These are phyloP conservation scores for Nematolebias whitei DNA, from an alignment of 2,113 vertebrate species.

Conservation along the genomic window DNA sequence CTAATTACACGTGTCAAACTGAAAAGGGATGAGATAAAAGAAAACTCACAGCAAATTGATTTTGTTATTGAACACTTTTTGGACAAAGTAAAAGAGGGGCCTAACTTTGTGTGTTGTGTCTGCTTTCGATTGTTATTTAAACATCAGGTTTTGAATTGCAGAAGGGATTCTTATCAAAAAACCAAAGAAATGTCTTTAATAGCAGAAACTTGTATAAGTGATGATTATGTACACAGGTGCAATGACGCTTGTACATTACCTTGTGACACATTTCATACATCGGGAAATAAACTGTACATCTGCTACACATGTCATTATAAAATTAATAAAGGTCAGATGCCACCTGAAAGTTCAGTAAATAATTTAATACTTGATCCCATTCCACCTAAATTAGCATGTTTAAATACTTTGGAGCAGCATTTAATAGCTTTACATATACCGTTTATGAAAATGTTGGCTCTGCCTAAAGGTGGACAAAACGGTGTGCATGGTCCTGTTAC, in stretches of 20 bases:
- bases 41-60: background rate
- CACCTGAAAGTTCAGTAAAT: no score
- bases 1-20: background rate
- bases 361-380: no score
- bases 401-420: conserved; percentile 4
- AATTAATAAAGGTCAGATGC: background rate
- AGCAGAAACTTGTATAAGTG: background rate
- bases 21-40: background rate
- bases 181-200: background rate
- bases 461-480: no score
- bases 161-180: background rate
- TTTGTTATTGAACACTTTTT: background rate
- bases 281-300: background rate
- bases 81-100: background rate
- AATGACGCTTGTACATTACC: background rate
- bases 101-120: background rate
- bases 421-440: background rate
- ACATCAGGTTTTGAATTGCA: background rate
- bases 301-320: background rate
- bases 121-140: no score
- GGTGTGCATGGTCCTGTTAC: no score
- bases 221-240: background rate
- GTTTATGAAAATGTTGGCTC: no score
- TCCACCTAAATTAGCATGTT: background rate
- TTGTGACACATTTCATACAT: no score